Evolutionary conservation across 1,140 invertebrate genomes (phyloP), one percentile per base, ranked within the genome.

Genomic region (Neomicropteryx cornuta): DNA sequence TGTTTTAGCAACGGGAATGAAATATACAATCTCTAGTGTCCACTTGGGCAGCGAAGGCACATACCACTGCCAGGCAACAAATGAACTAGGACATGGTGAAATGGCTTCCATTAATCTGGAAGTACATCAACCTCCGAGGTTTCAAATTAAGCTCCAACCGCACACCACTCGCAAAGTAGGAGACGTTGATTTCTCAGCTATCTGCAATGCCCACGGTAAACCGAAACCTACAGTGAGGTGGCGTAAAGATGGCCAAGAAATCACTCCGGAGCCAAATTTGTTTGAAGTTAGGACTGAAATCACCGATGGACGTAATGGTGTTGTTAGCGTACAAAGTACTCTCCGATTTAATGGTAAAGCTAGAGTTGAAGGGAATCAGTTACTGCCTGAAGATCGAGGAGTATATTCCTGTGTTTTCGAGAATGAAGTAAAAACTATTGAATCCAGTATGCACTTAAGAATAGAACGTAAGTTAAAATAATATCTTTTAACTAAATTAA

Each of bases 51-150:
- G 82, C 50, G 90, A 93, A 60, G 91, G 89, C 2, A 78, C 77
- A 14, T 94, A 94, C 56, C 81, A 82, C 50, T 95, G 91, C 52
- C 83, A 90, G 53, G 87, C 88, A 0, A 79, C 77, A 13, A 95
- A 94, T 51, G 85, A 88, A 55, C 70, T 93, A 39, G 91, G 91
- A 3, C 78, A 79, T 32, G 87, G 89, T 1, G 82, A 86, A 45
- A 69, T 81, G 29, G 87, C 85, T 0, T 83, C 82, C 0, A 85
- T 89, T 8, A 75, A 77, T 34, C 66, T 95, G 3, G 82, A 83
- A 52, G 88, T 95, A 0, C 77, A 90, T 51, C 88, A 93, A 51
- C 81, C 86, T 1, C 88, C 90, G 0, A 78, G 81, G 39, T 83
- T 94, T 50, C 70, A 85, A 28, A 73, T 78, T 16, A 85, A 88